Evolutionary conservation across 2,113 vertebrate genomes (phyloP).

Genomic region (Equus przewalskii): DNA sequence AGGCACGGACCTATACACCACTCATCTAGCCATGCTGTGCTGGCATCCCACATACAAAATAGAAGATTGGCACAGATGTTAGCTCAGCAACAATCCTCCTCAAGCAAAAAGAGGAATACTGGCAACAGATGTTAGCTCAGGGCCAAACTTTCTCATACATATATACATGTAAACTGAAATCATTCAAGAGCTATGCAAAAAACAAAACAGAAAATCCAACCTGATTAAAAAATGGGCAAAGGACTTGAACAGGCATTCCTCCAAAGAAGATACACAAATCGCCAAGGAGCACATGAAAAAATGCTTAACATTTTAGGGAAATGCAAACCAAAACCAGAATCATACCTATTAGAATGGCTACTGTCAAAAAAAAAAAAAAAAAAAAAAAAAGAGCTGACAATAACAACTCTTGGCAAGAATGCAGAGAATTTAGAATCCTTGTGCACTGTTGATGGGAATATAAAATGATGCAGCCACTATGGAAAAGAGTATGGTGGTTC

Average conservation of each 20-base stretch:
- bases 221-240: background rate
- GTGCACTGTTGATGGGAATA: background rate
- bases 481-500: background rate
- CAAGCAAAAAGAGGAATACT: too few relatives aligned
- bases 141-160: too few relatives aligned
- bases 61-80: too few relatives aligned
- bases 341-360: background rate
- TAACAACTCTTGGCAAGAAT: background rate
- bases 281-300: background rate
- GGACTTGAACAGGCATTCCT: background rate
- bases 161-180: background rate
- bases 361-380: background rate
- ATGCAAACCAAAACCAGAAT: background rate
- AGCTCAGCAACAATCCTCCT: too few relatives aligned
- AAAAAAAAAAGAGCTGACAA: background rate
- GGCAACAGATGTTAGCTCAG: too few relatives aligned
- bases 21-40: too few relatives aligned
- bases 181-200: background rate
- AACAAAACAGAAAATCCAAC: background rate
- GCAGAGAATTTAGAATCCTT: background rate
- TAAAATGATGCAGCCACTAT: background rate
- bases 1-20: too few relatives aligned
- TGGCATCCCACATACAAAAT: too few relatives aligned
- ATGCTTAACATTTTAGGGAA: background rate
- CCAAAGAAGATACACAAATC: background rate